Evolutionary conservation across 2,888 invertebrate species (phyloP).

Genomic region (Scaptomyza caliginosa): DNA sequence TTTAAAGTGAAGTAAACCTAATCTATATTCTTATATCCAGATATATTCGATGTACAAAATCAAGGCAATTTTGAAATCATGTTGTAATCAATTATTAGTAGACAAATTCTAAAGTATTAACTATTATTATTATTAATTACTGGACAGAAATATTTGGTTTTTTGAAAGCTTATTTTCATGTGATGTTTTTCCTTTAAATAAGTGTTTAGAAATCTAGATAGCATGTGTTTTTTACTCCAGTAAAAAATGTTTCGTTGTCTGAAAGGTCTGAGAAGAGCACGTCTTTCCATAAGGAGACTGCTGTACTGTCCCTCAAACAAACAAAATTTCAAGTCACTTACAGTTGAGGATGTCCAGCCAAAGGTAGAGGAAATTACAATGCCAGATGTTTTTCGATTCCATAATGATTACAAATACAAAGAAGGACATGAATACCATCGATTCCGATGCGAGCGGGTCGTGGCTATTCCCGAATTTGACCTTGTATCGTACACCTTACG

Average conservation of each 20-base stretch:
- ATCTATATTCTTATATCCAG: background rate
- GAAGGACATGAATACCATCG: conserved; percentile 86
- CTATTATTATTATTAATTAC: too few species aligned
- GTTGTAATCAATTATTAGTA: too few species aligned
- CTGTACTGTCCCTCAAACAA: background rate
- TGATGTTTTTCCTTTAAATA: too few species aligned
- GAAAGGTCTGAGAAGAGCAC: background rate
- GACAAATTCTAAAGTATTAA: too few species aligned
- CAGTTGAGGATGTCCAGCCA: background rate
- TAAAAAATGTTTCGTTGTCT: background rate
- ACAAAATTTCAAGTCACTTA: conserved; percentile 14
- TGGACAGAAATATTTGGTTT: too few species aligned
- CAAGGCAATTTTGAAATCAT: too few species aligned
- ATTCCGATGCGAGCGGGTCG: conserved; percentile 88
- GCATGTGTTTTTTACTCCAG: background rate
- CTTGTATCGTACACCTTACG: conserved; percentile 90
- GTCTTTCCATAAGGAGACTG: background rate
- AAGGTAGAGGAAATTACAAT: background rate
- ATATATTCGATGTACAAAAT: too few species aligned
- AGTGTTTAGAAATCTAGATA: too few species aligned
- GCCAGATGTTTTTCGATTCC: conserved; percentile 34
- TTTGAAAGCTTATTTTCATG: too few species aligned
- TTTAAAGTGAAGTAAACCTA: background rate
- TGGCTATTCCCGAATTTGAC: conserved; percentile 91
- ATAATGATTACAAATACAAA: conserved; percentile 59